Base-by-base conservation (phyloP, 2,797 vertebrate species). In the Paratrypauchen microcephalus region DNA sequence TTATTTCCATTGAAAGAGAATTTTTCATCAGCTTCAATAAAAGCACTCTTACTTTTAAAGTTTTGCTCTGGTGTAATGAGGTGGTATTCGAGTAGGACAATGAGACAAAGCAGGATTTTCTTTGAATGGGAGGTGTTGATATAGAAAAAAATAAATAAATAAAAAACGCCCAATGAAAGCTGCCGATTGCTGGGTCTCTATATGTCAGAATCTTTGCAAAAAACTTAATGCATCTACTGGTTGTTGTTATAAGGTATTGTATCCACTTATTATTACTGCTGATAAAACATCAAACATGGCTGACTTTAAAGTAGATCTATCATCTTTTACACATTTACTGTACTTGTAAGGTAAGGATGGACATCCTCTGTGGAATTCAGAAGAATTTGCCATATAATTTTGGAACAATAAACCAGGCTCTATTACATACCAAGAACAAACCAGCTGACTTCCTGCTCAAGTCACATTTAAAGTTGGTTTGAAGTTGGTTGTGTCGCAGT, bases 1-100 rank as follows among this genome's bases (percentile, higher is more conserved):
- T 90, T 86, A 88, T 86, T 90, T 84, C 77, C 78, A 88, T 86
- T 90, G 83, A 89, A 85, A 86, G 79, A 70, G 64, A 84, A 75
- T 85, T 86, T 87, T 87, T 85, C 84, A 82, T 76, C 66, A 81
- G 74, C 80, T 83, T 87, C 71, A 84, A 80, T 85, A 74, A 81
- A 83, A 77, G 72, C 82, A 82, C 88, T 87, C 82, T 75, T 70
- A 88, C 82, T 89, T 89, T 87, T 85, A 86, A 82, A 74, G 80
- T 79, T 84, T 78, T 45, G 63, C 75, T 28, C 57, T 86, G 61
- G 79, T 78, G 74, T 78, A 87, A 85, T 82, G 81, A 85, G 78
- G 9, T 76, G 71, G 83, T 79, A 76, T 82, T 81, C 72, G 75
- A 71, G 74, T 78, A 41, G 81, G 83, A 77, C 67, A 50, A 30